Evolutionary conservation across 2,888 invertebrate genomes (phyloP), one percentile per base, ranked within the genome.

Genomic region (Chrysomela aeneicollis): DNA sequence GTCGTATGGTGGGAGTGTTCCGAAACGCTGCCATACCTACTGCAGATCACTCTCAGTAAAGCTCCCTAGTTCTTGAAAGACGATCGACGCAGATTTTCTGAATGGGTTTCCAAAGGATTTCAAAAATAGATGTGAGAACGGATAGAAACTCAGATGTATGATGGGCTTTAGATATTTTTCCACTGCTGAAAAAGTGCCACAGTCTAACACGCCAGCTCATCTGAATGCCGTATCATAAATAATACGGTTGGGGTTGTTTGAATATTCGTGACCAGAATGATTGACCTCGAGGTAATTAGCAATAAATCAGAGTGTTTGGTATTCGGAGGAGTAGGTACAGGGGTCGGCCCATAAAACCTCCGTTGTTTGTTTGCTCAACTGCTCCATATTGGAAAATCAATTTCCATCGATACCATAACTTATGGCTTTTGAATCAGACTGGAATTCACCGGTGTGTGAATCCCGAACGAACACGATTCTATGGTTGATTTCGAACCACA

Each of bases 141-240:
- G n/a, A n/a, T n/a, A n/a, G n/a, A n/a, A n/a, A n/a, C n/a, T n/a
- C n/a, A n/a, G n/a, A n/a, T n/a, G n/a, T n/a, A n/a, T n/a, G n/a
- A n/a, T n/a, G n/a, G n/a, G n/a, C n/a, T n/a, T n/a, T n/a, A 64
- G 63, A 70, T 67, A 63, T 9, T 59, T 69, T 73, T 74, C 72
- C 69, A 71, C 71, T 74, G 70, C 61, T 66, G 73, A 71, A 74
- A 76, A 74, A 75, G 74, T 74, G 74, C 69, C 72, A 71, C 73
- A 66, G 54, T 64, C 65, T 63, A 63, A 70, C 76, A 76, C 76
- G 76, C 76, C 59, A 76, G 66, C 69, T 73, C 72, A 73, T 73
- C 75, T 75, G 70, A 74, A 76, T 76, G 73, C 70, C 74, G 70
- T 74, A 71, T 73, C 75, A 72, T 75, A 75, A 75, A 74, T 76